Evolutionary conservation across 37 sponge, comb jelly and placozoan genomes (phyloP).

Genomic region (Eunapius fragilis): DNA sequence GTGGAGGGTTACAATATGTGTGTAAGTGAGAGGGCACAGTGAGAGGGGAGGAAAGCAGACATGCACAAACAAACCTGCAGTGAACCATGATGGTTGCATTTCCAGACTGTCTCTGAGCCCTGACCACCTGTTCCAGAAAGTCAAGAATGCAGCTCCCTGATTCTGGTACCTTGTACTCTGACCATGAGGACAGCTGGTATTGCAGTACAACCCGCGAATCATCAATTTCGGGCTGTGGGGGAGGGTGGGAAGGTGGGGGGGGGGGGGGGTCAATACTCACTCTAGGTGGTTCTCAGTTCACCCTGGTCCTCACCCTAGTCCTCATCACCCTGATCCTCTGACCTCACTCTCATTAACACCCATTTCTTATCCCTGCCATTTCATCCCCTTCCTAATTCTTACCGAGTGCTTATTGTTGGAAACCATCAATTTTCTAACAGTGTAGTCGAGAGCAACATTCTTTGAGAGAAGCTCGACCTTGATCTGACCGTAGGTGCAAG

Average conservation of each 20-base stretch:
- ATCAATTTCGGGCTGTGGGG: neutral
- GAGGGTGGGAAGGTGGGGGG: no score
- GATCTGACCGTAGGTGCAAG: constrained; percentile 45
- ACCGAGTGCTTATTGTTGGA: constrained; percentile 6
- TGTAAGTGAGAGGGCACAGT: neutral
- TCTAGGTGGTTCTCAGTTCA: no score
- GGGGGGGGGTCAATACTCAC: no score
- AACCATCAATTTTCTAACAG: constrained; percentile 61
- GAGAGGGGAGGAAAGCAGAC: neutral
- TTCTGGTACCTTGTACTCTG: constrained; percentile 72
- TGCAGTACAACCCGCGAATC: constrained; percentile 61
- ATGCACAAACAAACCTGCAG: constrained; percentile 74
- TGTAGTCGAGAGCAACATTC: constrained; percentile 45
- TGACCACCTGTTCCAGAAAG: constrained; percentile 76
- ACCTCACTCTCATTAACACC: neutral
- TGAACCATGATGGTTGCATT: constrained; percentile 86
- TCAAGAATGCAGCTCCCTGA: constrained; percentile 80
- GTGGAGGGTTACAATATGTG: neutral
- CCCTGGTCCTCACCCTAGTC: neutral
- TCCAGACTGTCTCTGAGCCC: constrained; percentile 74
- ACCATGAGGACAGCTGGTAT: constrained; percentile 84
- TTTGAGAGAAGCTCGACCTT: constrained; percentile 22
- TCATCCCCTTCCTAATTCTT: neutral
- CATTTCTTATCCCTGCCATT: neutral
- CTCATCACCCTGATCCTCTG: neutral